Evolutionary conservation across 2,113 vertebrate genomes (phyloP).

Genomic region (Mandrillus leucophaeus): DNA sequence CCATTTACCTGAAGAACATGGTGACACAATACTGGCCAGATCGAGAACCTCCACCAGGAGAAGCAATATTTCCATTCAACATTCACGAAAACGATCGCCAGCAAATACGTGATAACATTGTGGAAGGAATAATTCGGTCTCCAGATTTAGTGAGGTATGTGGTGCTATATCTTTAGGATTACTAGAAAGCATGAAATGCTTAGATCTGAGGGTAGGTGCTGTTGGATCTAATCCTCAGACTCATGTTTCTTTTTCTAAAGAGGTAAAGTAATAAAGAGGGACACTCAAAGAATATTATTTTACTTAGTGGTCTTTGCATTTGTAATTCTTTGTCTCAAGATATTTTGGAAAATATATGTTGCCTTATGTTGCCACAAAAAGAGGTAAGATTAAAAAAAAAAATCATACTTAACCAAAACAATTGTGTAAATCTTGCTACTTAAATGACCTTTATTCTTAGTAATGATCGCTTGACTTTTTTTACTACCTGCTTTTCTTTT

Average conservation of each 20-base stretch:
- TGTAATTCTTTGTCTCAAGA: constrained; percentile 27
- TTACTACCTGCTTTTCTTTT: background rate
- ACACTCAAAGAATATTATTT: background rate
- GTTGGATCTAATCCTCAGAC: background rate
- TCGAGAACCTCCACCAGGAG: constrained; percentile 92
- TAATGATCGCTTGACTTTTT: constrained; percentile 7
- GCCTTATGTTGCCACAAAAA: background rate
- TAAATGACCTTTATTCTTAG: background rate
- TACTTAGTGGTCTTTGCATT: constrained; percentile 19
- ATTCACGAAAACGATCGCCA: constrained; percentile 98
- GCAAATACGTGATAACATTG: constrained; percentile 96
- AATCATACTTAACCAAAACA: background rate
- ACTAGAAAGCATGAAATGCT: background rate
- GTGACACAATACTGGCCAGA: constrained; percentile 98
- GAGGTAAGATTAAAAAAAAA: background rate
- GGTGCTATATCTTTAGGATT: rapidly evolving
- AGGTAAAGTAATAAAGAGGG: background rate
- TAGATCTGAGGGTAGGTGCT: background rate
- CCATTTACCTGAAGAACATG: constrained; percentile 99
- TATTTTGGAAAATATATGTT: constrained; percentile 10
- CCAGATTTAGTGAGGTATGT: constrained; percentile 95
- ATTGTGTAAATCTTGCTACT: background rate
- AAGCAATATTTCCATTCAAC: constrained; percentile 95
- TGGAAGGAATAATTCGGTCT: constrained; percentile 96
- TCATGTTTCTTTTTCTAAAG: background rate